These are phyloP conservation scores for Serripes groenlandicus DNA, from an alignment of 2,888 invertebrate species.

Conservation along the genomic window DNA sequence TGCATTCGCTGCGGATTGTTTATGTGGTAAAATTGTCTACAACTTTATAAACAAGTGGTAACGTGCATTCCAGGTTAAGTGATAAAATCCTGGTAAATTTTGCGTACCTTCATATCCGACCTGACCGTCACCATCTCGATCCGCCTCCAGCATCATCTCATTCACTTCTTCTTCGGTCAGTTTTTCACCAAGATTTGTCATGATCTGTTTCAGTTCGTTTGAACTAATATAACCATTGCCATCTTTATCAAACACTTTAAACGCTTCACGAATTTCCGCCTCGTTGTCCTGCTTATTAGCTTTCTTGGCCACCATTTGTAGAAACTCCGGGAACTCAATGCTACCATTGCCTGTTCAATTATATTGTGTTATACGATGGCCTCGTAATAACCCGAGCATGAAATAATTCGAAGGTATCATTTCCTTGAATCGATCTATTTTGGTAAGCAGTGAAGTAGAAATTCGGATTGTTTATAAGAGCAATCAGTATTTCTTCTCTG, in stretches of 20 bases:
- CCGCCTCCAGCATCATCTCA: background rate
- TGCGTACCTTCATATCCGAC: background rate
- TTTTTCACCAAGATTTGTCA: slow-evolving; percentile 13
- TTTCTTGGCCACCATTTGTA: slow-evolving; percentile 5
- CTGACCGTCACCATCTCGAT: background rate
- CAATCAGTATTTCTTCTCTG: no score
- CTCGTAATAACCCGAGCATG: no score
- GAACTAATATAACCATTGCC: slow-evolving; percentile 13
- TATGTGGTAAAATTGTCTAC: no score
- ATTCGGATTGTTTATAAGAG: no score
- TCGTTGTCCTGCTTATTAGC: slow-evolving; percentile 6
- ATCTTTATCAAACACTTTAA: slow-evolving; percentile 15
- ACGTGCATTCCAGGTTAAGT: no score
- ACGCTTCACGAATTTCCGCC: slow-evolving; percentile 13
- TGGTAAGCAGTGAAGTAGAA: no score
- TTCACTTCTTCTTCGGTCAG: background rate
- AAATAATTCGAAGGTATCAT: no score
- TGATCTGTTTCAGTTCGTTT: slow-evolving; percentile 9
- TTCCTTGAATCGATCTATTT: no score
- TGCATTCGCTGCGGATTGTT: no score
- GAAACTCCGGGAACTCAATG: slow-evolving; percentile 10
- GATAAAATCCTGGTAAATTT: no score
- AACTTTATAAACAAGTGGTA: no score
- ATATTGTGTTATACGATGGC: no score
- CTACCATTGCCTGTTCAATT: background rate